Conservation (phyloP, 2,113 vertebrate genomes). For the Capricornis sumatraensis region DNA sequence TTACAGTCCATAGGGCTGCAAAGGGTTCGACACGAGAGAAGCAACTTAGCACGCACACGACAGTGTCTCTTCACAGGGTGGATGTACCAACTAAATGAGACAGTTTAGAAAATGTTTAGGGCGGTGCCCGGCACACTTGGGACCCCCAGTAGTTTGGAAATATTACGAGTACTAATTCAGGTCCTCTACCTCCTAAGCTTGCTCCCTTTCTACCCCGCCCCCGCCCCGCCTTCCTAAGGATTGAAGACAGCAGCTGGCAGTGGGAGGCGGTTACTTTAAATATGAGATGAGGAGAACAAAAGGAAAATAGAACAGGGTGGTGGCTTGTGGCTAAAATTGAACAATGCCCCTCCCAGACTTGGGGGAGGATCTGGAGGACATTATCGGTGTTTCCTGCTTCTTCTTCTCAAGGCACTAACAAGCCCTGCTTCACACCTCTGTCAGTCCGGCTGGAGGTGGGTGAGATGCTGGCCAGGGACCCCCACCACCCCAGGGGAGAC, state of each 20-base stretch:
- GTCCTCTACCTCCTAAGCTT: neutral
- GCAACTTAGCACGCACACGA: accelerated
- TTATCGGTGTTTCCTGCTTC: neutral
- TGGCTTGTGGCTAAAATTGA: neutral
- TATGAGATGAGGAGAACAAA: conserved; percentile 42
- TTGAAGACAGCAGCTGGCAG: conserved; percentile 54
- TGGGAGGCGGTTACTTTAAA: conserved; percentile 70
- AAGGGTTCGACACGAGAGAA: neutral
- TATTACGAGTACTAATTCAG: neutral
- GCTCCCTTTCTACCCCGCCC: neutral
- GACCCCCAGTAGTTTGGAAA: neutral
- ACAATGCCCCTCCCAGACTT: neutral
- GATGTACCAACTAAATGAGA: accelerated
- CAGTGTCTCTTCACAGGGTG: accelerated
- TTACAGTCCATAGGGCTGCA: neutral
- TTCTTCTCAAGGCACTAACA: neutral
- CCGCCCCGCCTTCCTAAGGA: neutral
- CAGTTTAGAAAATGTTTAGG: accelerated
- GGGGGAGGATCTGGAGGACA: neutral
- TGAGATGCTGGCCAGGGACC: neutral
- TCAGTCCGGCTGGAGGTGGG: accelerated
- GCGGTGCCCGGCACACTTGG: neutral
- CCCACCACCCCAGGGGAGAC: neutral
- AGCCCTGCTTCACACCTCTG: neutral
- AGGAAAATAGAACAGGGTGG: conserved; percentile 43